These are phyloP conservation scores for Carcinoscorpius rotundicauda DNA, from an alignment of 1,140 invertebrate genomes.

Conservation along the genomic window DNA sequence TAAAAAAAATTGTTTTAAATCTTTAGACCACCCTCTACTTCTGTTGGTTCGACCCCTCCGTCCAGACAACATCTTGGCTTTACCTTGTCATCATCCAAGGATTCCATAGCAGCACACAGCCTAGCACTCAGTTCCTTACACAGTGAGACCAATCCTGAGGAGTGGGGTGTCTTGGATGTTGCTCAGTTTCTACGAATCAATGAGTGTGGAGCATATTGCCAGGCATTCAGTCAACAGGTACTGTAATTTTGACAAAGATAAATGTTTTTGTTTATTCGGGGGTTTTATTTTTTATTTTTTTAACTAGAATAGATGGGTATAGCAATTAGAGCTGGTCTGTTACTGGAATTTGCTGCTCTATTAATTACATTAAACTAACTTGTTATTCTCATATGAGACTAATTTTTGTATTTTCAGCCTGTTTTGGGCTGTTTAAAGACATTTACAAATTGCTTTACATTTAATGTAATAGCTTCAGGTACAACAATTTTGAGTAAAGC, in stretches of 20 bases:
- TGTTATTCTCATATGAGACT: background rate
- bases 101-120: too few relatives aligned
- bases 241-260: constrained; percentile 8
- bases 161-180: constrained; percentile 72
- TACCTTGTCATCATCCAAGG: too few relatives aligned
- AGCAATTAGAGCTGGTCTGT: background rate
- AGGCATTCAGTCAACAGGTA: constrained; percentile 63
- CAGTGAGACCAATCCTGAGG: constrained; percentile 36
- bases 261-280: background rate
- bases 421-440: background rate
- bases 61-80: too few relatives aligned
- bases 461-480: too few relatives aligned
- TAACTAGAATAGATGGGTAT: background rate
- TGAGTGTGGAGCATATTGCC: constrained; percentile 77
- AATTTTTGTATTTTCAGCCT: background rate
- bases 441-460: too few relatives aligned
- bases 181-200: constrained; percentile 75
- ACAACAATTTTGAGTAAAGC: background rate
- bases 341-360: background rate
- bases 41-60: too few relatives aligned
- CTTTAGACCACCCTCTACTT: too few relatives aligned
- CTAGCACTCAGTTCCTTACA: background rate
- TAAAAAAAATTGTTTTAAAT: too few relatives aligned
- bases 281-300: background rate
- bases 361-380: background rate